phyloP scores from a whole-genome alignment of 1,140 invertebrate genomes.

The Cherax quadricarinatus region DNA sequence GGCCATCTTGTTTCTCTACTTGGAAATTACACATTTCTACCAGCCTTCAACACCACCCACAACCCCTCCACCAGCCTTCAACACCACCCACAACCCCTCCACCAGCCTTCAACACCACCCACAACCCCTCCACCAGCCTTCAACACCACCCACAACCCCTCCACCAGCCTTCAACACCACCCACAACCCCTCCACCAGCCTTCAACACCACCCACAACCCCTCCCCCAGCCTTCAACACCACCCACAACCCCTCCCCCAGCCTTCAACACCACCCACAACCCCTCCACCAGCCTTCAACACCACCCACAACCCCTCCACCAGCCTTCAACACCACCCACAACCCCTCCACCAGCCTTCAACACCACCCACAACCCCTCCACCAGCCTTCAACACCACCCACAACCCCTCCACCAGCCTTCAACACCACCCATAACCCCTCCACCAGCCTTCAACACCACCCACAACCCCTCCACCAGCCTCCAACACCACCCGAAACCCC shows the following conservation, averaged over 20 bases:
- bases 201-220: background rate
- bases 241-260: background rate
- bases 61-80: background rate
- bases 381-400: too few relatives aligned
- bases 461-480: too few relatives aligned
- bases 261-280: background rate
- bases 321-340: background rate
- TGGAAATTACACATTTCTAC: background rate
- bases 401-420: too few relatives aligned
- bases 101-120: background rate
- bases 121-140: background rate
- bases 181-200: background rate
- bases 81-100: background rate
- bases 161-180: background rate
- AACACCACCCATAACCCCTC: too few relatives aligned
- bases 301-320: background rate
- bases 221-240: background rate
- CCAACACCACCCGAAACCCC: too few relatives aligned
- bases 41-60: background rate
- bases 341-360: background rate
- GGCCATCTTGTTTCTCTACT: background rate
- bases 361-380: too few relatives aligned
- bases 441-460: too few relatives aligned
- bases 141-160: background rate
- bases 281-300: background rate